Evolutionary conservation across 2,113 vertebrate species (phyloP), one percentile per base, ranked within the genome.

Genomic region (Scortum barcoo): DNA sequence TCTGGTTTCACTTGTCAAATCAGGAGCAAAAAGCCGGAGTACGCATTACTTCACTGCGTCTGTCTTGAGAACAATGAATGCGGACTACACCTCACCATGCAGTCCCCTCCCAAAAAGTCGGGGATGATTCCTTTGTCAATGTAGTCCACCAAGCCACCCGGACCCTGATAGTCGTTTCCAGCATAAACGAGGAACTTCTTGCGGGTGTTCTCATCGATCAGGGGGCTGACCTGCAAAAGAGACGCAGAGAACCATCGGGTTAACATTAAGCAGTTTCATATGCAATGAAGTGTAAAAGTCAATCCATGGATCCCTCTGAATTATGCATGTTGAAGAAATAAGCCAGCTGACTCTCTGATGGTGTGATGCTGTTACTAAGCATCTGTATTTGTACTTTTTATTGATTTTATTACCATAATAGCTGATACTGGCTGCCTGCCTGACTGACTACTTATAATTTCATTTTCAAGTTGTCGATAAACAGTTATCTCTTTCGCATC

Each of bases 141-240:
- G 93, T 99, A 99, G 89, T 98, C 97, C 90, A 98, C 92, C 81
- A 99, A 89, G 28, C 98, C 98, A 22, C 97, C 98, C 4, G 97
- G 95, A 22, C 95, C 97, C 90, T 99, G 97, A 93, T 98, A 99
- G 93, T 99, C 97, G 22, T 99, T 99, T 42, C 97, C 98, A 56
- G 97, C 97, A 42, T 98, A 99, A 85, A 99, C 97, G 24, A 99
- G 97, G 87, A 99, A 99, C 78, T 99, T 99, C 83, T 97, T 98
- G 17, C 97, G 95, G 10, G 98, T 99, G 90, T 99, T 99, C 90
- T 99, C 98, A 63, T 99, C 97, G 17, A 99, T 99, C 89, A 99
- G 96, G 0, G 98, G 98, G 82, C 97, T 99, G 66, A 99, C 96
- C 98, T 99, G 80, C 72, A 20, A 75, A 65, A 4, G 13, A 72